Base-by-base conservation (phyloP, 2,113 vertebrate genomes). In the Gymnocephalus cernua region DNA sequence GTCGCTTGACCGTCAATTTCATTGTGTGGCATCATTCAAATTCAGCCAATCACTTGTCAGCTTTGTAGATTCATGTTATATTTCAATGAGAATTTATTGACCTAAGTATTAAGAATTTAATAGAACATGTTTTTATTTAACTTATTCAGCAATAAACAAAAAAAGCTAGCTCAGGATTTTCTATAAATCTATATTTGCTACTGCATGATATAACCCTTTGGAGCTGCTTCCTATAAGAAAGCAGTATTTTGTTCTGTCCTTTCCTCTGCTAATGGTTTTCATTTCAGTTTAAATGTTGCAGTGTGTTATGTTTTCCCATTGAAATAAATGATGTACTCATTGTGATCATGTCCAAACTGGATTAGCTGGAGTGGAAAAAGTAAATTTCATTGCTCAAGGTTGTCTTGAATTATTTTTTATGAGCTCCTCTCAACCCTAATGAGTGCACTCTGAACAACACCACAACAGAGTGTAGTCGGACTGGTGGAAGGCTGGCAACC, bases 401-500 rank as follows among this genome's bases (percentile, higher is more conserved):
- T 25, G 50, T 63, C 74, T 64, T 74, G 27, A 70, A 48, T 68
- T 69, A 41, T 74, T 82, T 82, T 41, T 74, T 38, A 27, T 84
- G 56, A 47, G 32, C 54, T 80, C 69, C 41, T 80, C 77, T 75
- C 84, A 73, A 57, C 67, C 48, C 79, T 74, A 82, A 84, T 72
- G 79, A 77, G 74, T 76, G 53, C 38, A 68, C 69, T 80, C 74
- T 61, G 59, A 79, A 79, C 77, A 61, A 75, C 79, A 83, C 69
- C n/a, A 70, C 82, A 75, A 64, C 77, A 64, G 50, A 79, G 73
- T 54, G 76, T 47, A 69, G 75, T 77, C 32, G 21, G 84, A 87
- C 80, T 81, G 62, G 82, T 86, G 86, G 88, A 84, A 85, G 83
- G 67, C 45, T 90, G 90, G 83, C 87, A 86, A 66, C 63, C 74